These are phyloP conservation scores for Malacoctenus gilli DNA, from an alignment of 2,797 vertebrate species.

Conservation along the genomic window DNA sequence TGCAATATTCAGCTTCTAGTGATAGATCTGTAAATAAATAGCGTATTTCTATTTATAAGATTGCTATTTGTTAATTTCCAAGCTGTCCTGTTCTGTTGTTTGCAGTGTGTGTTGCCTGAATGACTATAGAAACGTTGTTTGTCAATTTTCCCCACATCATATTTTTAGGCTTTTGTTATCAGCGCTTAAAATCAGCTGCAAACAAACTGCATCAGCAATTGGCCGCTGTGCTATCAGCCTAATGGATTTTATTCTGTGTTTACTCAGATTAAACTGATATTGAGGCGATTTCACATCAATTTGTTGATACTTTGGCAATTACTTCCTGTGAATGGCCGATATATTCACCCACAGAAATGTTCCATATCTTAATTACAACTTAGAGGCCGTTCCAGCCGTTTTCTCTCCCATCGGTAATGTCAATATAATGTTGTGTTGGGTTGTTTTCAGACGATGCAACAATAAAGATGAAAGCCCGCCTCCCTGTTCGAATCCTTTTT, in stretches of 20 bases:
- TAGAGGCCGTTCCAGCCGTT: no score
- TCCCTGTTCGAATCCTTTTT: background rate
- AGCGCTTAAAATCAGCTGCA: constrained; percentile 2
- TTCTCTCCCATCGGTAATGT: constrained; percentile 9
- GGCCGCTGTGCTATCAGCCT: background rate
- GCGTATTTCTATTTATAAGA: no score
- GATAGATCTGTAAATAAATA: no score
- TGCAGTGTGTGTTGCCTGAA: no score
- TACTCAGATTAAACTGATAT: constrained; percentile 7
- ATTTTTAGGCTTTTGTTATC: background rate
- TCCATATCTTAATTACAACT: constrained; percentile 10
- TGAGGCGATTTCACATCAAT: constrained; percentile 14
- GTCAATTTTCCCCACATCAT: background rate
- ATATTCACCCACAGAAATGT: constrained; percentile 3
- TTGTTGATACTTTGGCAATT: constrained; percentile 3
- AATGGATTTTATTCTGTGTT: constrained; percentile 3
- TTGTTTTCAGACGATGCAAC: constrained; percentile 10
- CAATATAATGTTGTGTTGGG: background rate
- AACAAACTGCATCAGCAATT: background rate
- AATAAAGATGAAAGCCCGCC: constrained; percentile 3
- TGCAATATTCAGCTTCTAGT: no score
- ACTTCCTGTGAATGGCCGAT: constrained; percentile 1
- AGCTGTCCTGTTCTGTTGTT: no score
- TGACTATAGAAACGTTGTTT: no score
- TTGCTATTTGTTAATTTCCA: no score